Percentiles rank a stretch among this genome's conserved stretches.
Evolutionary conservation across 2,113 vertebrate species (phyloP).

Genomic region (Pseudorectes ferrugineus): DNA sequence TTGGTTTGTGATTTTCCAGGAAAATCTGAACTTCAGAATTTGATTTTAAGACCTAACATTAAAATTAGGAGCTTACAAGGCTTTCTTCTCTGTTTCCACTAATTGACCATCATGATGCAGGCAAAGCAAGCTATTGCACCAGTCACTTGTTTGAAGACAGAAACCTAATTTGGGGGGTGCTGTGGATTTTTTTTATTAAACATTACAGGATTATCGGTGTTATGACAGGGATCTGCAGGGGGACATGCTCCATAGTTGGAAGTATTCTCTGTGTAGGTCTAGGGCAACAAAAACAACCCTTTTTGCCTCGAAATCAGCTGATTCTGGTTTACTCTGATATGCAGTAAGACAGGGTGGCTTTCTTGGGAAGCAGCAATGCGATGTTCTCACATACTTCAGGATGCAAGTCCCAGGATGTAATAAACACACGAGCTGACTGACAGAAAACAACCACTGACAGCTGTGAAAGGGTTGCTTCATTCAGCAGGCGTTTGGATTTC

Average conservation of each 20-base stretch:
- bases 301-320: neutral
- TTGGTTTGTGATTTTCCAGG: neutral
- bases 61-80: neutral
- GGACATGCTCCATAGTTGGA: neutral
- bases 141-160: neutral
- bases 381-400: accelerated
- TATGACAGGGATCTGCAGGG: too few species aligned
- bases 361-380: accelerated
- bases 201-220: neutral
- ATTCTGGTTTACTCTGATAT: neutral
- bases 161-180: neutral
- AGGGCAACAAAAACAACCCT: neutral
- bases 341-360: neutral
- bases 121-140: neutral
- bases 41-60: neutral
- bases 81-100: neutral
- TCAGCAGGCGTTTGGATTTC: neutral
- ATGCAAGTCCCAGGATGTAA: neutral
- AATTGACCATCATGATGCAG: neutral
- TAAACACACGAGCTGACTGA: neutral
- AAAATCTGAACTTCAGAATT: neutral
- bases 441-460: neutral
- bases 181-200: neutral
- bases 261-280: neutral
- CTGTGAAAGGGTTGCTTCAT: neutral